Base-by-base conservation (phyloP, 2,888 invertebrate species). In the Polyommatus iphigenia region DNA sequence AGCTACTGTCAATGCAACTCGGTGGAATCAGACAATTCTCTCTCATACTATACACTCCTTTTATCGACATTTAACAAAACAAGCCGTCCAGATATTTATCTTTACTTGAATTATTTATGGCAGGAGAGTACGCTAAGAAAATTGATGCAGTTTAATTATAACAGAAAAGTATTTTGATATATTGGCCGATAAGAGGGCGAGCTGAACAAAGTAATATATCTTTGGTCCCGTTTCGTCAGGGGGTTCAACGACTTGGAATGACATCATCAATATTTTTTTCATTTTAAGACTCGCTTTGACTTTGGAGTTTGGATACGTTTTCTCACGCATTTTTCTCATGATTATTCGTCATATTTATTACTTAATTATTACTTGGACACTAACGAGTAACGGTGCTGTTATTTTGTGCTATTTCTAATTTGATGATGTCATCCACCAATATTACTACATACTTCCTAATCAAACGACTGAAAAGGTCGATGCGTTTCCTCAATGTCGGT, bases 191-290 rank as follows among this genome's bases (percentile, higher is more conserved):
- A 50, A 75, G n/a, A 75, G 75, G 50, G 15, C 54, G 7, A 18
- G 75, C 50, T 75, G 46, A 15, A 41, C 73, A 20, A 50, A 54
- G 57, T 57, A 79, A 78, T 71, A 72, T 77, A 36, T 79, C 78
- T 76, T 76, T 78, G 80, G 79, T 78, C 79, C 79, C 78, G 80
- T 80, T 79, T 79, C 73, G 71, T 80, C 73, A 59, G 71, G 77
- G 78, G 73, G 84, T 84, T 84, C 84, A 82, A 77, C 80, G 81
- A 81, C 83, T 80, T 81, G 79, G 80, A 81, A 79, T 84, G 83
- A 84, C 82, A 83, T 84, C 84, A 84, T 82, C 82, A 80, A 80
- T 83, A 79, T 79, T 79, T 78, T 79, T 67, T 78, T 78, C 76
- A 80, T 78, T 76, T 78, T 76, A 46, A 67, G 76, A 54, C 57